Evolutionary conservation across 2,113 vertebrate genomes (phyloP).

Genomic region (Chinchilla lanigera): DNA sequence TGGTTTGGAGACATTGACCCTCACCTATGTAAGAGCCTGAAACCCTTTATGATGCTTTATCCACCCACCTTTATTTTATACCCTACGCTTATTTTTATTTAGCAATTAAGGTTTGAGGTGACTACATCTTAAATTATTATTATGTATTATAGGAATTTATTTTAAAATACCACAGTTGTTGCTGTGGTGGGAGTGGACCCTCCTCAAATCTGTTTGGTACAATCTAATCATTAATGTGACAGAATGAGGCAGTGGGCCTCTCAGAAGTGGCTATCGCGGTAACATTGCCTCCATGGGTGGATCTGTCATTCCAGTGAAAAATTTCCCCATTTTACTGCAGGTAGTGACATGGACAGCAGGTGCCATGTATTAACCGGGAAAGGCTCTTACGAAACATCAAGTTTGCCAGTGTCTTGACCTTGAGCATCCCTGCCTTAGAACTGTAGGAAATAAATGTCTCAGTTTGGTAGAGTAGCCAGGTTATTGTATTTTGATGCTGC

Average conservation of each 20-base stretch:
- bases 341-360: neutral
- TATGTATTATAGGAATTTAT: neutral
- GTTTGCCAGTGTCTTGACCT: neutral
- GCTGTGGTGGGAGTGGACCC: neutral
- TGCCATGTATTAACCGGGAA: neutral
- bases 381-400: fast-evolving
- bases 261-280: neutral
- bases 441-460: neutral
- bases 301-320: neutral
- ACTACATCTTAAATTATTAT: neutral
- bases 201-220: neutral
- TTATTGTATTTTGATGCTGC: neutral
- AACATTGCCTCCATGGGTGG: neutral
- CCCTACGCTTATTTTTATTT: neutral
- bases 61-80: fast-evolving
- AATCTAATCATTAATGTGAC: neutral
- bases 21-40: neutral
- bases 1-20: fast-evolving
- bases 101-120: neutral
- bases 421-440: neutral
- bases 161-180: neutral
- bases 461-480: neutral
- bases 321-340: neutral
- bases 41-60: neutral
- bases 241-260: neutral